Evolutionary conservation across 2,888 invertebrate species (phyloP), one percentile per base, ranked within the genome.

Genomic region (Nephrotoma appendiculata): DNA sequence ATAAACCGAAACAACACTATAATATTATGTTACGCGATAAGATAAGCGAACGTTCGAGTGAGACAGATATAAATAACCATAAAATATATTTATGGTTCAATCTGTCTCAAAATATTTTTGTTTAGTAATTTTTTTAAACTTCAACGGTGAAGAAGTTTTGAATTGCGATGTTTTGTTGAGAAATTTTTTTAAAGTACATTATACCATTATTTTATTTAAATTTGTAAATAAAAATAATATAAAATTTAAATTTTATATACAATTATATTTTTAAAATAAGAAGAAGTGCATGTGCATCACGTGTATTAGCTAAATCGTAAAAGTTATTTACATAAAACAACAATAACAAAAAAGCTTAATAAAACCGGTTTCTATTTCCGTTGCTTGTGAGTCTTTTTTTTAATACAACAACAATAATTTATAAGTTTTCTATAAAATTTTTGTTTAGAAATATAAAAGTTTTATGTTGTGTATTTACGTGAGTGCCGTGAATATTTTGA

Each of bases 101-200:
- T 31, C 31, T 71, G 31, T n/a, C 42, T 84, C 31, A 41, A 41
- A 42, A 84, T 85, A 19, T 85, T 85, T 44, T 44, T 9, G n/a
- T 85, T 85, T 85, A 85, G 44, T 85, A 85, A 85, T 7, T 85
- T 41, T 45, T 85, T 85, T 44, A 44, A 85, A 44, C 44, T 85
- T 19, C 42, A 85, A 85, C 85, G 85, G 42, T 44, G 44, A 15
- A 85, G 71, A 71, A 71, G 71, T 71, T 71, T 9, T 31, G 31
- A 71, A 31, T 71, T 71, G 31, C 31, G 71, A 0, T 11, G 31
- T 31, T 31, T 71, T 71, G 71, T 71, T 31, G 19, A 31, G 19
- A 31, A 3, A 2, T 31, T 31, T 31, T 31, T 31, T 31, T 31
- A 31, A 31, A 2, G 31, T 31, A 31, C 31, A 31, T 31, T 31